These are phyloP conservation scores for Sisor rabdophorus DNA, from an alignment of 2,113 vertebrate species.

Conservation along the genomic window DNA sequence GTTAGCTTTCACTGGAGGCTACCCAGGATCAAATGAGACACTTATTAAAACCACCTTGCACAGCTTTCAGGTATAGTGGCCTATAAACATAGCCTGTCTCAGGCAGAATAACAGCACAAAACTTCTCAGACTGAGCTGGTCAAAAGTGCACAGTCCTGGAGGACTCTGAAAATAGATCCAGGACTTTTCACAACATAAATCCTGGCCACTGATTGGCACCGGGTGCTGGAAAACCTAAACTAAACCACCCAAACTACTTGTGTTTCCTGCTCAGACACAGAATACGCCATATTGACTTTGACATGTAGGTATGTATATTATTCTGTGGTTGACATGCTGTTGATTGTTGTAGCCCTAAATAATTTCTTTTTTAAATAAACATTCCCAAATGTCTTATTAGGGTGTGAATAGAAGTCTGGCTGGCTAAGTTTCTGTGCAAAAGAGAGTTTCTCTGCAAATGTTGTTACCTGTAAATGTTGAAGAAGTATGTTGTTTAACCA, in stretches of 20 bases:
- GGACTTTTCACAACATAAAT: constrained; percentile 26
- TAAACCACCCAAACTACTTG: neutral
- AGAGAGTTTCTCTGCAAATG: neutral
- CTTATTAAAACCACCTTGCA: constrained; percentile 48
- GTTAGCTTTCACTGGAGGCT: constrained; percentile 26
- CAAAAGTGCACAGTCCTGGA: constrained; percentile 40
- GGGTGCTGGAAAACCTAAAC: constrained; percentile 28
- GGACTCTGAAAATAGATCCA: constrained; percentile 31
- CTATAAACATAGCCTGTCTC: constrained; percentile 37
- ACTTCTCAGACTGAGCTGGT: constrained; percentile 39
- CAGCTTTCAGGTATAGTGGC: constrained; percentile 42
- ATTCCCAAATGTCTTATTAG: constrained; percentile 11
- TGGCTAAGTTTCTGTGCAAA: no score
- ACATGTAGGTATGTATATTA: constrained; percentile 10
- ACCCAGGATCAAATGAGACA: constrained; percentile 34
- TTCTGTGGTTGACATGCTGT: constrained; percentile 26
- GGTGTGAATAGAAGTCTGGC: no score
- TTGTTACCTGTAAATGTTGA: constrained; percentile 21
- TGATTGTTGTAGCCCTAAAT: constrained; percentile 33
- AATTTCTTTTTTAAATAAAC: constrained; percentile 30
- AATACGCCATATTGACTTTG: neutral
- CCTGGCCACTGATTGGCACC: constrained; percentile 39
- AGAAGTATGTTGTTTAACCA: constrained; percentile 13
- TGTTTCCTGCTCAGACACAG: constrained; percentile 12
- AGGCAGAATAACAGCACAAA: constrained; percentile 20